These are phyloP conservation scores for Myathropa florea DNA, from an alignment of 2,888 invertebrate species.

Conservation along the genomic window DNA sequence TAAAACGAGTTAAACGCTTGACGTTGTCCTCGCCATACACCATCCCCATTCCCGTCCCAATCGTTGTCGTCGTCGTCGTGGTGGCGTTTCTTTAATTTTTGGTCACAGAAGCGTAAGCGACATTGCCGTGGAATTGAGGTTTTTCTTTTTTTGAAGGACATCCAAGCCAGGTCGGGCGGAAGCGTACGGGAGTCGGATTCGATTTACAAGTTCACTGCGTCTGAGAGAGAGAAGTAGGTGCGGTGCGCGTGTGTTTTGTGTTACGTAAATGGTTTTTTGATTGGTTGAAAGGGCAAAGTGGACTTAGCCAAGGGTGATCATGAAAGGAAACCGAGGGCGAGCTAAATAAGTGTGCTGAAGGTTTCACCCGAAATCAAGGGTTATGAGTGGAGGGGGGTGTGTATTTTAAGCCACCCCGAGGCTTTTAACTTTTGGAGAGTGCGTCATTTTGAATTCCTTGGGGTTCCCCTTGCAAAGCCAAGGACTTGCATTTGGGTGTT, in stretches of 20 bases:
- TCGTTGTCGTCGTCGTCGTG: background rate
- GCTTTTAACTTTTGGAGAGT: too few species aligned
- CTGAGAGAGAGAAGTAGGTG: conserved; percentile 4
- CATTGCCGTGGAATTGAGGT: conserved; percentile 46
- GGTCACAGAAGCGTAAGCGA: conserved; percentile 58
- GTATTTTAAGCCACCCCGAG: too few species aligned
- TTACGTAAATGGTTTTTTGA: background rate
- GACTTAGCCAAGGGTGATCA: background rate
- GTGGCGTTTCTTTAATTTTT: conserved; percentile 49
- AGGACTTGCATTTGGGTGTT: too few species aligned
- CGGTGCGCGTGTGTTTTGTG: conserved; percentile 17
- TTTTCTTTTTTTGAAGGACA: background rate
- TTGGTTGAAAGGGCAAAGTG: background rate
- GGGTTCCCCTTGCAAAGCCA: too few species aligned
- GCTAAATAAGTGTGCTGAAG: background rate
- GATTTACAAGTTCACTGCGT: conserved; percentile 52
- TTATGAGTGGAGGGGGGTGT: too few species aligned
- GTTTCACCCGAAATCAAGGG: too few species aligned
- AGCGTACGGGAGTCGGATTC: conserved; percentile 14
- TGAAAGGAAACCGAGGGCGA: background rate
- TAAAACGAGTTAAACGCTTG: conserved; percentile 61
- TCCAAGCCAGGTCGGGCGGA: conserved; percentile 26
- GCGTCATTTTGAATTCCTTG: too few species aligned
- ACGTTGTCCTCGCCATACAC: conserved; percentile 30
- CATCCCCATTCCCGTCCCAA: background rate